A percentile compares a stretch with the other conserved stretches of the same genome.
Conservation (phyloP, 2,888 invertebrate species). For the Drosophila macrospina region DNA sequence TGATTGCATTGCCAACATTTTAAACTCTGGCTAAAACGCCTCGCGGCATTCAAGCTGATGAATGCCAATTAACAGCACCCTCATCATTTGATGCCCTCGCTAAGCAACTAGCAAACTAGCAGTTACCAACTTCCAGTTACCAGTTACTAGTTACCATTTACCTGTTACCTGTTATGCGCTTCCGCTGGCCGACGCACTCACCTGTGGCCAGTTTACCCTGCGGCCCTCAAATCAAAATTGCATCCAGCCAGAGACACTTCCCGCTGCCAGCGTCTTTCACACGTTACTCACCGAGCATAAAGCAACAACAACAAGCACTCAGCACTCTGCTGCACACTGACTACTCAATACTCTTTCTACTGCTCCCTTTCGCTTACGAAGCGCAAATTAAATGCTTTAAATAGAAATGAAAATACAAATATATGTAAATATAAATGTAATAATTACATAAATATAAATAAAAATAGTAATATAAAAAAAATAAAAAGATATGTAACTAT, state of each 20-base stretch:
- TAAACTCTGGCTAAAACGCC: constrained; percentile 16
- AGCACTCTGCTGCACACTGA: not conserved
- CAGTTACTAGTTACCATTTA: constrained; percentile 32
- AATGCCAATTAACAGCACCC: constrained; percentile 48
- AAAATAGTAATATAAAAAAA: too few relatives aligned
- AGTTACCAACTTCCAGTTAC: constrained; percentile 13
- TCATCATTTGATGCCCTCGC: constrained; percentile 22
- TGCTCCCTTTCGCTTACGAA: too few relatives aligned
- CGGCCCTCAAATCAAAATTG: constrained; percentile 74
- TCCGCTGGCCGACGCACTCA: constrained; percentile 61
- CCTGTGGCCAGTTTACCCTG: constrained; percentile 64
- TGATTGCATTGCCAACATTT: constrained; percentile 66
- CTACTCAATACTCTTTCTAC: constrained; percentile 19
- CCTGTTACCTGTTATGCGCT: constrained; percentile 39
- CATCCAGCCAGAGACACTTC: constrained; percentile 60
- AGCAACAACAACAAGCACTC: constrained; percentile 33
- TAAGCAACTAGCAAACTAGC: not conserved
- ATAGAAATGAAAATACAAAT: too few relatives aligned
- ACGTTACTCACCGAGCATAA: constrained; percentile 76
- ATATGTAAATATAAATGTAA: too few relatives aligned
- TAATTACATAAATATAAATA: too few relatives aligned
- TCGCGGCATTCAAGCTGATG: constrained; percentile 26
- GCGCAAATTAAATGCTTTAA: too few relatives aligned
- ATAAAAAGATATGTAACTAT: too few relatives aligned
- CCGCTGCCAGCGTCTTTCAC: constrained; percentile 57